Evolutionary conservation across 2,113 vertebrate genomes (phyloP).

Genomic region (Macroglossus sobrinus): DNA sequence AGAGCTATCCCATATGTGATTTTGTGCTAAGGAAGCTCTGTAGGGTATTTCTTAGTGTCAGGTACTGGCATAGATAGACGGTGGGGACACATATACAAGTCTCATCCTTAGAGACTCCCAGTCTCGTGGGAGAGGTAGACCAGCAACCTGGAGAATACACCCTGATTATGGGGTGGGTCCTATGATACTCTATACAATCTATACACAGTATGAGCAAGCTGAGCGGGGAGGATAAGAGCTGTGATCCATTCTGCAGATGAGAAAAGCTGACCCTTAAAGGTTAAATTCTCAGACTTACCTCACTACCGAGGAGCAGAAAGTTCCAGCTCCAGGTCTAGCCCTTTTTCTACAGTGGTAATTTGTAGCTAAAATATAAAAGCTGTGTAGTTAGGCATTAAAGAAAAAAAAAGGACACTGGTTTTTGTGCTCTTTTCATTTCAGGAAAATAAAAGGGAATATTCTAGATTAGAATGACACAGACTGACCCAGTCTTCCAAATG

Average conservation of each 20-base stretch:
- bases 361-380: neutral
- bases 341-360: neutral
- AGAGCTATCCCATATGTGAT: neutral
- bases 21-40: neutral
- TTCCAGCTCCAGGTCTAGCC: neutral
- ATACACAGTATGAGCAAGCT: neutral
- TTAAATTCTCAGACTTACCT: neutral
- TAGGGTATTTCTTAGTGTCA: neutral
- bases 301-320: neutral
- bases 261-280: neutral
- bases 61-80: neutral
- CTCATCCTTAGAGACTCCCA: neutral
- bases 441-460: neutral
- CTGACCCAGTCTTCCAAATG: neutral
- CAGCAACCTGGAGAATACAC: neutral
- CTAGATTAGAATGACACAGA: neutral
- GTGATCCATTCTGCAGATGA: neutral
- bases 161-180: accelerated
- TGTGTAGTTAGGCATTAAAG: neutral
- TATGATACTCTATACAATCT: neutral
- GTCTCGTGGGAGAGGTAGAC: neutral
- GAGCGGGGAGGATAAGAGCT: no score
- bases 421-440: neutral
- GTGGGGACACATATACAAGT: neutral
- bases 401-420: neutral